phyloP scores from a whole-genome alignment of 2,888 invertebrate genomes.

The Macaria liturata region DNA sequence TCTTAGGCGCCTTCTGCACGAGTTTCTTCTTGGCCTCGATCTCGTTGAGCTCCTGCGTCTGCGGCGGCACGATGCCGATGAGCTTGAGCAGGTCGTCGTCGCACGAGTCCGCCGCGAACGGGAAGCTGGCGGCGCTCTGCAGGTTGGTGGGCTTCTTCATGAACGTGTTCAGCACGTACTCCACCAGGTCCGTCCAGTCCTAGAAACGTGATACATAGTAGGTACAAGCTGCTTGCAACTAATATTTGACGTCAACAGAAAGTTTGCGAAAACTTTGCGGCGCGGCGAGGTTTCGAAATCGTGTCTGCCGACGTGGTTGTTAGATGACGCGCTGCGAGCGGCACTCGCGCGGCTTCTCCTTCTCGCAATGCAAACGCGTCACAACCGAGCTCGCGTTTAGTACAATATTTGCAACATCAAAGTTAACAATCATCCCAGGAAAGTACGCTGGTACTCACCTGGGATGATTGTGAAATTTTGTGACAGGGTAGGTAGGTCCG shows the following conservation, averaged over 20 bases:
- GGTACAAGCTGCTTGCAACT: background rate
- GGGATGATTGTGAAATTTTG: too few species aligned
- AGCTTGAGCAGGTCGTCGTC: slow-evolving; percentile 42
- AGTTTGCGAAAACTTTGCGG: background rate
- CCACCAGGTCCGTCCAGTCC: slow-evolving; percentile 93
- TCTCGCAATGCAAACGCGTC: too few species aligned
- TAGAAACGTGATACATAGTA: slow-evolving; percentile 52
- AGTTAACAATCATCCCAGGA: too few species aligned
- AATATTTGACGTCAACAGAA: background rate
- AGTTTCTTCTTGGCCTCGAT: slow-evolving; percentile 30
- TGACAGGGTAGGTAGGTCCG: too few species aligned
- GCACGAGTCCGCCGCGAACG: slow-evolving; percentile 68
- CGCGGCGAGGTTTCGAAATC: background rate
- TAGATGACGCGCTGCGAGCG: too few species aligned
- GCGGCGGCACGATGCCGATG: background rate
- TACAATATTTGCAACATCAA: too few species aligned
- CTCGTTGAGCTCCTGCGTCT: slow-evolving; percentile 24
- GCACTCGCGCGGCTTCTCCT: too few species aligned
- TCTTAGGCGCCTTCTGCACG: slow-evolving; percentile 23
- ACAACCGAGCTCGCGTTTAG: too few species aligned
- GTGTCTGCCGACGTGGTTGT: too few species aligned
- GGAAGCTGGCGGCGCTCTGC: slow-evolving; percentile 49
- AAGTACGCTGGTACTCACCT: too few species aligned
- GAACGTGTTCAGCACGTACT: slow-evolving; percentile 91
- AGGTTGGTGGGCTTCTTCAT: slow-evolving; percentile 79